Evolutionary conservation across 2,888 invertebrate species (phyloP).

Genomic region (Euzophera pinguis): DNA sequence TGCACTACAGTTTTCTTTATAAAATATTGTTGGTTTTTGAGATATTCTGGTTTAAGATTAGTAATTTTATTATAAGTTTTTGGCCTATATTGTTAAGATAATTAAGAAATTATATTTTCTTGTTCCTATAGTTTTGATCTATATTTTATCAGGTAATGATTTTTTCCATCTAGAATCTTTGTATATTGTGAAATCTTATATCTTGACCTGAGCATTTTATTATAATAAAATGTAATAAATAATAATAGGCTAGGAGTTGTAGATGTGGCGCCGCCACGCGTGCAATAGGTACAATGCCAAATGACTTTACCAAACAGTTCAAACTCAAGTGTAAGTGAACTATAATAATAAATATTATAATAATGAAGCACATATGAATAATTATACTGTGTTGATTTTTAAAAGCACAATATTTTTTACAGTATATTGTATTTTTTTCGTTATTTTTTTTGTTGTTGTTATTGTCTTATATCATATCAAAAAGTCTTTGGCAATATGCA

Average conservation of each 20-base stretch:
- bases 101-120: slow-evolving; percentile 16
- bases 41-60: slow-evolving; percentile 19
- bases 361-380: slow-evolving; percentile 26
- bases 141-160: slow-evolving; percentile 1
- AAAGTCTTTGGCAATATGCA: slow-evolving; percentile 18
- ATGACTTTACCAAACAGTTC: slow-evolving; percentile 42
- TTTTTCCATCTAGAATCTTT: slow-evolving; percentile 4
- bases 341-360: slow-evolving; percentile 32
- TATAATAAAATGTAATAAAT: slow-evolving; percentile 2
- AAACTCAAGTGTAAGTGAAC: slow-evolving; percentile 22
- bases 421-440: slow-evolving; percentile 21
- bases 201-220: slow-evolving; percentile 7
- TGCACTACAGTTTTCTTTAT: slow-evolving; percentile 36
- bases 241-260: background rate
- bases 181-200: background rate
- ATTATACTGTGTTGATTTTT: slow-evolving; percentile 14
- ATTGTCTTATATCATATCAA: slow-evolving; percentile 15
- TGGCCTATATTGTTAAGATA: slow-evolving; percentile 35
- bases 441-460: slow-evolving; percentile 20
- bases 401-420: slow-evolving; percentile 18
- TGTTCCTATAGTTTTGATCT: slow-evolving; percentile 5
- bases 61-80: slow-evolving; percentile 21
- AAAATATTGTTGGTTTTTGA: slow-evolving; percentile 23
- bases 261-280: background rate
- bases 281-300: slow-evolving; percentile 25